Base-by-base conservation (phyloP, 2,113 vertebrate genomes). In the Verasper variegatus region DNA sequence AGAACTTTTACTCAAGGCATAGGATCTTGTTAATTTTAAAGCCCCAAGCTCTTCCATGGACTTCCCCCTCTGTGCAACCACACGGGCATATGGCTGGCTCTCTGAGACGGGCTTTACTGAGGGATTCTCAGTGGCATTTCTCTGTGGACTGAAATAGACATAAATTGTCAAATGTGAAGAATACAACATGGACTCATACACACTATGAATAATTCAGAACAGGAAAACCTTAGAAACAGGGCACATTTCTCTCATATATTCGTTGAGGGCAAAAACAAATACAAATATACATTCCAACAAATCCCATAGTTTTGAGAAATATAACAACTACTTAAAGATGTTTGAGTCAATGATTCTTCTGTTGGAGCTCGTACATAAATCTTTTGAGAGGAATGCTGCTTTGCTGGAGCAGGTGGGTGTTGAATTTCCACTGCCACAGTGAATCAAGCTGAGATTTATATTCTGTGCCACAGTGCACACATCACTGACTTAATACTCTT, bases 41-140 rank as follows among this genome's bases (percentile, higher is more conserved):
- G 64, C 61, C 3, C 91, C 94, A 0, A 92, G 85, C 68, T 95
- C 95, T 84, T 95, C 93, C 95, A 95, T 87, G 31, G 95, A 96
- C 86, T 93, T 94, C 20, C 94, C 95, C 74, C 93, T 88, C 35
- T 90, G 86, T 40, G 92, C 89, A 20, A 89, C 73, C 60, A 88
- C 74, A 62, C 90, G 87, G 49, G 83, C 75, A 6, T 15, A 73
- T 20, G 76, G 88, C 54, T 87, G 81, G 64, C 51, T 81, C 68
- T 88, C 86, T 6, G 77, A 61, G 5, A 61, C 49, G 49, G 4
- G 72, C 58, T 57, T 62, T n/a, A 15, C 70, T 1, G 10, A 21
- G 26, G 69, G 23, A 23, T 79, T 76, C 64, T 86, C 74, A 1
- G 47, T 10, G 27, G 23, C n/a, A 54, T 57, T 81, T 40, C 66